Base-by-base conservation (phyloP, 2,113 vertebrate genomes). In the Dipodomys stephensi region DNA sequence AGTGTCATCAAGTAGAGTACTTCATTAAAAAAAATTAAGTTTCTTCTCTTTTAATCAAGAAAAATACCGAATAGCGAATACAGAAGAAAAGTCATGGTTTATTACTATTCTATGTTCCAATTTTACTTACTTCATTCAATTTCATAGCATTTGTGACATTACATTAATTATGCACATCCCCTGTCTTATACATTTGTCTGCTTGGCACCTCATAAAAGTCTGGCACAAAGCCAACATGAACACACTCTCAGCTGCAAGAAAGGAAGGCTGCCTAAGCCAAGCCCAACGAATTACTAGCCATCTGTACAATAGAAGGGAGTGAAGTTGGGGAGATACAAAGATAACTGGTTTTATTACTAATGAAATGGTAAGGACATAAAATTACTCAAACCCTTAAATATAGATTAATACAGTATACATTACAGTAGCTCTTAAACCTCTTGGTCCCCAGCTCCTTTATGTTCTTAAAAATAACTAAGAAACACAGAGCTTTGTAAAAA, bases 1-100 rank as follows among this genome's bases (percentile, higher is more conserved):
- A 81, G 79, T 94, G 76, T 73, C 7, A 92, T 85, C 65, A 88
- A 72, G 81, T 72, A 69, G 18, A 74, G 79, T 57, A 28, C 23
- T 85, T 46, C 82, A 92, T 69, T n/a, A 25, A 93, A 73, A 87
- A 91, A 86, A 83, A 65, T 67, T 2, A 65, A 32, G 35, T 69
- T 92, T 94, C 62, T 64, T 25, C 8, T 64, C 62, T 64, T 64
- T 64, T 64, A 64, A 87, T 67, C 39, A 62, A 90, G 44, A 81
- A 83, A 9, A 81, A 32, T n/a, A 88, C 0, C n/a, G 35, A 87
- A 57, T 2, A 92, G 35, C 19, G 9, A 80, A 90, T 35, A 10
- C 1, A 91, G 32, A 74, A 89, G 30, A 68, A 39, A 83, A 78
- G 78, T 44, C 10, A 76, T 7, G 15, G n/a, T 44, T 32, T 87